Conservation (phyloP, 2,797 vertebrate species). For the Sphenopsis melanotis region DNA sequence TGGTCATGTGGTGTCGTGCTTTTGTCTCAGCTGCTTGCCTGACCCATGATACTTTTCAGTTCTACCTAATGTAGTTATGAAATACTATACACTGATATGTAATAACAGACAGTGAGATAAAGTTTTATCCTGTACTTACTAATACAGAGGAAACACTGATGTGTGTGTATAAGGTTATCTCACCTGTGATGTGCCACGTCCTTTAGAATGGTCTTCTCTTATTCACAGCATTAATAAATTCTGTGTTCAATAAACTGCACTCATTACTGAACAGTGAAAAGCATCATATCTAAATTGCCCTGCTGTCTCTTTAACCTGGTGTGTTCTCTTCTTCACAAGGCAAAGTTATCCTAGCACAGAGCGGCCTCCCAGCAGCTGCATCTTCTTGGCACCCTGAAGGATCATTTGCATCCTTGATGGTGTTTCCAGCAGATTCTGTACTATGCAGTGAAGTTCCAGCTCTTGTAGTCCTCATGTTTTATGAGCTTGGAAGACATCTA, state of each 20-base stretch:
- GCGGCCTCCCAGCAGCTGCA: not conserved
- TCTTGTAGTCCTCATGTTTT: not conserved
- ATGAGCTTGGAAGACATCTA: not conserved
- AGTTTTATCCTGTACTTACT: not conserved
- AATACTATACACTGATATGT: not conserved
- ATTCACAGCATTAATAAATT: not conserved
- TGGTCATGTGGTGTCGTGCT: not conserved
- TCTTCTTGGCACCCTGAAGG: not conserved
- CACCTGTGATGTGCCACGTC: not conserved
- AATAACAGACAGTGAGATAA: not conserved
- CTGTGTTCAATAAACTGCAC: not conserved
- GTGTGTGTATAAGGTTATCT: not conserved
- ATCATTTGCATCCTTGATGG: not conserved
- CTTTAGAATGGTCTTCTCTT: not conserved
- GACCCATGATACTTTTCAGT: not conserved
- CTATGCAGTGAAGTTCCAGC: not conserved
- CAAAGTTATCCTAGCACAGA: not conserved
- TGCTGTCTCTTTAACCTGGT: not conserved
- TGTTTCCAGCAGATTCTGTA: not conserved
- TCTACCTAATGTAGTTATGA: not conserved
- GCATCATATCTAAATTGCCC: not conserved
- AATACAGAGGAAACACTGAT: not conserved
- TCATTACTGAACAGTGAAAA: not conserved
- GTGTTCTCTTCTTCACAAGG: not conserved
- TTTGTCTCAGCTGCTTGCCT: not conserved